phyloP scores from a whole-genome alignment of 2,797 vertebrate species.

The Pseudomugil gertrudae region DNA sequence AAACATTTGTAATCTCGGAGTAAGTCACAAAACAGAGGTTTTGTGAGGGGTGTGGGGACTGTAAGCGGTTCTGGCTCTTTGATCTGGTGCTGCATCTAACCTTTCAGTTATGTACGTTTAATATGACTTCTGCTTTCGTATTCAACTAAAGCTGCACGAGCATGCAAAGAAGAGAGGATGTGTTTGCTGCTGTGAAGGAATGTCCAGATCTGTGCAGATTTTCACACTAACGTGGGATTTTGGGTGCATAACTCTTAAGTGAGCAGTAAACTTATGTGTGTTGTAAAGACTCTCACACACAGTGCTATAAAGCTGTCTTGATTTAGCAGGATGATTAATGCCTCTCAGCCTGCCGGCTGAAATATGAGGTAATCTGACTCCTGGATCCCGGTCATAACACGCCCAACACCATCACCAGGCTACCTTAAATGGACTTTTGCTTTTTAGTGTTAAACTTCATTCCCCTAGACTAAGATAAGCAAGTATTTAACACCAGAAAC shows the following conservation, averaged over 20 bases:
- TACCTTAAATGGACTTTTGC: conserved; percentile 5
- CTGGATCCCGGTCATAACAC: conserved; percentile 69
- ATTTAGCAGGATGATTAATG: conserved; percentile 78
- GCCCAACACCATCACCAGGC: conserved; percentile 33
- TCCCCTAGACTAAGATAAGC: neutral
- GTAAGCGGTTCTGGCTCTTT: too few relatives aligned
- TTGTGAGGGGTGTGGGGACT: too few relatives aligned
- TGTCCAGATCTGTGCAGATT: conserved; percentile 41
- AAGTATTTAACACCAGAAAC: conserved; percentile 3
- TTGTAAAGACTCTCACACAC: conserved; percentile 64
- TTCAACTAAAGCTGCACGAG: neutral
- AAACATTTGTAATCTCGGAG: neutral
- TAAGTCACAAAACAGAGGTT: neutral
- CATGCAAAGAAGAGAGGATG: neutral
- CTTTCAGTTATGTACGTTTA: neutral
- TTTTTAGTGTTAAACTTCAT: neutral
- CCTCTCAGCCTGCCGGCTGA: conserved; percentile 66
- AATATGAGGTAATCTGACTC: conserved; percentile 77
- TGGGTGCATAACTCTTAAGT: conserved; percentile 46
- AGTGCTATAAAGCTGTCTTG: conserved; percentile 74
- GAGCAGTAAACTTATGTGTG: conserved; percentile 54
- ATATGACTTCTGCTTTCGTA: neutral
- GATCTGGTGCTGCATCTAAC: too few relatives aligned
- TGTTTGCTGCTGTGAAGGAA: conserved; percentile 31
- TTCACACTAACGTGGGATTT: conserved; percentile 64